Conservation (phyloP, 2,888 invertebrate species). For the Ophion obscuratus region DNA sequence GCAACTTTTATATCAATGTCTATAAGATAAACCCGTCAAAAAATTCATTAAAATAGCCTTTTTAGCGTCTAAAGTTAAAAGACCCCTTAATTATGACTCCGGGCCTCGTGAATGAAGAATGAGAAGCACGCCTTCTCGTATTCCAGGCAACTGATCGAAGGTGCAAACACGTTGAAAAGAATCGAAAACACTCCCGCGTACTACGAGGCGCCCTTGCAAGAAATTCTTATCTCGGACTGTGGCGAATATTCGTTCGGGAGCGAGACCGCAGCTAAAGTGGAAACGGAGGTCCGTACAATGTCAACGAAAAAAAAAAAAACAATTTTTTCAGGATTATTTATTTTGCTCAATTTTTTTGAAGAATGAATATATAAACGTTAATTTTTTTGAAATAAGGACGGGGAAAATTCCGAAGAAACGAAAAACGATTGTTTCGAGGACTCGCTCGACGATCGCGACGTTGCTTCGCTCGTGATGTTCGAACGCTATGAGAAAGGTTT, state of each 20-base stretch:
- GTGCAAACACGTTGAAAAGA: conserved; percentile 86
- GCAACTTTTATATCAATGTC: too few species aligned
- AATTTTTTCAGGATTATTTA: neutral
- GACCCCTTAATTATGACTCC: neutral
- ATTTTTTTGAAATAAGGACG: neutral
- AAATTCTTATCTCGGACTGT: conserved; percentile 70
- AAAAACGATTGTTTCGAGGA: conserved; percentile 44
- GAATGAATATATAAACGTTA: neutral
- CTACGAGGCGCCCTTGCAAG: conserved; percentile 86
- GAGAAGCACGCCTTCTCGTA: neutral
- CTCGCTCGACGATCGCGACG: conserved; percentile 70
- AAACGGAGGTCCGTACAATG: neutral
- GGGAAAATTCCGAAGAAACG: neutral
- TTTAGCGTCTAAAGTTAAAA: too few species aligned
- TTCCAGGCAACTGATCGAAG: conserved; percentile 88
- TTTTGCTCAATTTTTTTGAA: neutral
- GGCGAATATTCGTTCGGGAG: conserved; percentile 70
- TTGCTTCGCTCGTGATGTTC: conserved; percentile 66
- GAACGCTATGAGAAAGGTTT: conserved; percentile 69
- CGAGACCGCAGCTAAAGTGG: conserved; percentile 11
- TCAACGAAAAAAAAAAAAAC: neutral
- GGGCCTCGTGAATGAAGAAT: neutral
- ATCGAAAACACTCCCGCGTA: conserved; percentile 87
- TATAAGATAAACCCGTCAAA: too few species aligned
- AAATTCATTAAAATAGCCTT: too few species aligned